Evolutionary conservation across 2,888 invertebrate genomes (phyloP), one percentile per base, ranked within the genome.

Genomic region (Automeris io): DNA sequence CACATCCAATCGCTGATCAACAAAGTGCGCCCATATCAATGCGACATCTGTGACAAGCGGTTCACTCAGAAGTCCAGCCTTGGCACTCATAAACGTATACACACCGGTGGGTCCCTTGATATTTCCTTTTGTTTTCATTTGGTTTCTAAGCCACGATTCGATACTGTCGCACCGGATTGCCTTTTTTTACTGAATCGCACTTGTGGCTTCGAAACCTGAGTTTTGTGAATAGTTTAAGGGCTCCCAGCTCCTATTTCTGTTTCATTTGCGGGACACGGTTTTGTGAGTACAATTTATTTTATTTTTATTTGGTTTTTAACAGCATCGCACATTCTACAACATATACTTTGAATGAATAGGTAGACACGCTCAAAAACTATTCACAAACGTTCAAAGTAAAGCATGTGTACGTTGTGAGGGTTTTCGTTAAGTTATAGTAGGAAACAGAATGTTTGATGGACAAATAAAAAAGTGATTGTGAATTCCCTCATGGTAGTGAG

Each of bases 41-140:
- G 93, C 77, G 92, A 92, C 77, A 88, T 92, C 70, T 94, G 93
- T 80, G 88, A 91, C 75, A 93, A 93, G 87, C 89, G 92, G 72
- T 94, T 93, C 85, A 93, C 93, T 55, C 93, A 94, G 87, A 93
- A 93, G 85, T 93, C 93, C 72, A 93, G 93, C 82, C 88, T 94
- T 61, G 93, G 93, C 82, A 93, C 93, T 64, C 93, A 93, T 87
- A 92, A 92, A 76, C 90, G 93, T 70, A 92, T 92, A 62, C 93
- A 93, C 77, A 92, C 93, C 58, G 88, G 88, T 88, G 91, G 87
- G 87, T 87, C 83, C 81, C 81, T 77, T 78, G 75, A 78, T 68
- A 79, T 79, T 77, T 67, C 70, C 64, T 67, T 78, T 75, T 72
- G 68, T 75, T 72, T 76, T 66, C 65, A 61, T 66, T 67, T 65